These are phyloP conservation scores for Armadillidium nasatum DNA, from an alignment of 1,140 invertebrate genomes.

Conservation along the genomic window DNA sequence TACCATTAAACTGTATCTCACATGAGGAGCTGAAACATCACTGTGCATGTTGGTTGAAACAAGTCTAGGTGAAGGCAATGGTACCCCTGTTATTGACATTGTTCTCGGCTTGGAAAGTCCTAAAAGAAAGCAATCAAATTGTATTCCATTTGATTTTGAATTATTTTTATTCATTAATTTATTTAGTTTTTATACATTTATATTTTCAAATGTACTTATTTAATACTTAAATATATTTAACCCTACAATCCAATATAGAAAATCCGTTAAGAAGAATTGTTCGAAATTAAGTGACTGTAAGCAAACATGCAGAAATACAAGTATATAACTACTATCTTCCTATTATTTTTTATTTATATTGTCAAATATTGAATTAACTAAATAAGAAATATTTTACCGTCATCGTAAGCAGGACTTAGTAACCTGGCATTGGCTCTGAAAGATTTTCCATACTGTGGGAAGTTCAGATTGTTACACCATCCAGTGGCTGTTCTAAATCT, in stretches of 20 bases:
- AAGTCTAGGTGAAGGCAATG: constrained; percentile 51
- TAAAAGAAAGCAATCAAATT: constrained; percentile 28
- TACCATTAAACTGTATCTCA: constrained; percentile 52
- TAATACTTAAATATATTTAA: no score
- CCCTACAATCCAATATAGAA: no score
- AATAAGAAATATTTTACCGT: constrained; percentile 49
- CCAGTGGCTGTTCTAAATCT: constrained; percentile 56
- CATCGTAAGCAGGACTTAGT: constrained; percentile 55
- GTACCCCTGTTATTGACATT: constrained; percentile 46
- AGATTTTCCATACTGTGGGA: constrained; percentile 55
- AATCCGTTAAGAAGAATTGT: no score
- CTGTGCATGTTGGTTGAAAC: constrained; percentile 53
- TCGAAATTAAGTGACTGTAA: no score
- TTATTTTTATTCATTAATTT: no score
- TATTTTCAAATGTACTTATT: no score
- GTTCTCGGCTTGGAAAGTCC: constrained; percentile 49
- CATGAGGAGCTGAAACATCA: constrained; percentile 52
- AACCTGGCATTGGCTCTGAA: constrained; percentile 54
- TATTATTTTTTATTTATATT: no score
- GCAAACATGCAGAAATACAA: no score
- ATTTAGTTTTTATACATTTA: no score
- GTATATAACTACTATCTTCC: no score
- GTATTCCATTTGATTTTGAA: no score
- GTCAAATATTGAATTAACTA: no score
- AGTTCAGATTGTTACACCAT: constrained; percentile 60